Conservation (phyloP, 1,140 invertebrate species). For the Pachyrhynchus sulphureomaculatus region DNA sequence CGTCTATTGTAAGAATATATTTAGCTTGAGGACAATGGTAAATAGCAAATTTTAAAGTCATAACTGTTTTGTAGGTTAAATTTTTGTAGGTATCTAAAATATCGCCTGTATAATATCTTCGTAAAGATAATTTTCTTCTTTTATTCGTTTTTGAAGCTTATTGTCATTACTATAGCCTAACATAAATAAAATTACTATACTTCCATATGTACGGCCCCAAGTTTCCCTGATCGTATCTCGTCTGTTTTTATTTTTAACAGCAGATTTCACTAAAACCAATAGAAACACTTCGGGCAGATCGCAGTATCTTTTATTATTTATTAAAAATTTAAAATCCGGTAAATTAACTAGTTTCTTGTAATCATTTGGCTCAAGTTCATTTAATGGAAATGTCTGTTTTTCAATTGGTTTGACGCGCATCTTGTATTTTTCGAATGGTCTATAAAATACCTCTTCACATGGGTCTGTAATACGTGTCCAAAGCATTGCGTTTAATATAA, state of each 20-base stretch:
- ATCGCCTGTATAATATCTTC: constrained; percentile 77
- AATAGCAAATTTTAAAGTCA: constrained; percentile 76
- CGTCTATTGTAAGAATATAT: constrained; percentile 75
- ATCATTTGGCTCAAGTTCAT: too few relatives aligned
- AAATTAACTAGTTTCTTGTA: neutral
- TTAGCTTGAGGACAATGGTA: constrained; percentile 67
- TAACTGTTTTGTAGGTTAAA: constrained; percentile 84
- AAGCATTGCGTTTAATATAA: too few relatives aligned
- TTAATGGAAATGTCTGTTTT: too few relatives aligned
- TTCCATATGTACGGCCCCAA: constrained; percentile 57
- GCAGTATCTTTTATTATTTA: constrained; percentile 2
- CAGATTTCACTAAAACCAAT: constrained; percentile 67
- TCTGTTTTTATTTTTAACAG: constrained; percentile 61
- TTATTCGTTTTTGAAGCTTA: constrained; percentile 53
- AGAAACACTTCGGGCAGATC: constrained; percentile 47
- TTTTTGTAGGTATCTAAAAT: constrained; percentile 80
- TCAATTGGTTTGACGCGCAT: too few relatives aligned
- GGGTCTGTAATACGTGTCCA: too few relatives aligned
- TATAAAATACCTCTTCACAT: too few relatives aligned
- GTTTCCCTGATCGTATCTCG: constrained; percentile 65
- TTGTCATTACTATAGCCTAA: constrained; percentile 59
- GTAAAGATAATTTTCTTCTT: constrained; percentile 61
- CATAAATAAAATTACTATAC: constrained; percentile 63
- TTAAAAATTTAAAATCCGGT: neutral
- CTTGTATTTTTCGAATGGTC: too few relatives aligned